Evolutionary conservation across 2,888 invertebrate genomes (phyloP).

Genomic region (Andrena bucephala): DNA sequence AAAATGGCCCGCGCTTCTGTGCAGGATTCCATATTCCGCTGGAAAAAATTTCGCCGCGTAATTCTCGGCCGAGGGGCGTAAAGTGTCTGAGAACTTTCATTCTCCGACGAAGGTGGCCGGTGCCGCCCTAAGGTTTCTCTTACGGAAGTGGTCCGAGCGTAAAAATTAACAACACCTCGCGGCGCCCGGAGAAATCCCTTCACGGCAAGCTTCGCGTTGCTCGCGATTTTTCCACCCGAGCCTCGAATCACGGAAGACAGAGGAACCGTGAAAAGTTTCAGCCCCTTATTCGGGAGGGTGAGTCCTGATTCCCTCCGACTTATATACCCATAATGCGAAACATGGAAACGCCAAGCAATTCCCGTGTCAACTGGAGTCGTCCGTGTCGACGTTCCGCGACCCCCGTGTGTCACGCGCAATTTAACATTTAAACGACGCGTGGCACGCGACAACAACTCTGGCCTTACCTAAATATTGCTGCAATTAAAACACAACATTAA

Average conservation of each 20-base stretch:
- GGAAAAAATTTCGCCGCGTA: background rate
- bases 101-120: background rate
- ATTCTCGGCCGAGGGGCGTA: conserved; percentile 9
- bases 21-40: conserved; percentile 1
- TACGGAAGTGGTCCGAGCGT: background rate
- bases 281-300: background rate
- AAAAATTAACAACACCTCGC: conserved; percentile 13
- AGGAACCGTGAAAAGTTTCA: conserved; percentile 18
- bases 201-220: background rate
- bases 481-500: conserved; percentile 17
- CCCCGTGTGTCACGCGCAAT: background rate
- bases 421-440: conserved; percentile 17
- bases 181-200: background rate
- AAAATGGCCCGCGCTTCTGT: background rate
- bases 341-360: conserved; percentile 6
- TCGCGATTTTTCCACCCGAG: background rate
- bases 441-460: background rate
- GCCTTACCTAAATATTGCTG: background rate
- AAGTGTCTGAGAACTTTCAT: background rate
- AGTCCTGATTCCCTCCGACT: background rate
- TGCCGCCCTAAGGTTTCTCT: background rate
- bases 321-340: background rate
- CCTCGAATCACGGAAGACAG: background rate
- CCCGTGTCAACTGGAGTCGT: background rate
- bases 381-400: background rate